Base-by-base conservation (phyloP, 1,140 invertebrate species). In the Nasonia vitripennis region DNA sequence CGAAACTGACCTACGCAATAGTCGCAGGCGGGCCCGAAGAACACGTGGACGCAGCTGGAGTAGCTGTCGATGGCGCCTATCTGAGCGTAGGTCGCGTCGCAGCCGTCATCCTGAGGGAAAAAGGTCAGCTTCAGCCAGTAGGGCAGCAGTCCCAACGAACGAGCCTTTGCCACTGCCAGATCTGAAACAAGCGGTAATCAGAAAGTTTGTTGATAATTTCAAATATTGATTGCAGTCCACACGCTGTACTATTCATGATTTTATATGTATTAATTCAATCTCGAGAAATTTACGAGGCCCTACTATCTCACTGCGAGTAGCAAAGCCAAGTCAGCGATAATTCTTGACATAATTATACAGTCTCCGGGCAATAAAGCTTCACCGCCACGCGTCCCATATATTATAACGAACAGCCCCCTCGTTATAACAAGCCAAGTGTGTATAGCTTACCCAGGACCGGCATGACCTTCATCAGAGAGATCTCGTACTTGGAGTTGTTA, bases 21-120 rank as follows among this genome's bases (percentile, higher is more conserved):
- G 89, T 97, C 96, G 88, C 96, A 97, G 1, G 95, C 94, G 2
- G 96, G 96, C 14, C 96, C 96, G 80, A 97, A 95, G 84, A 97
- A 95, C 2, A 97, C 94, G 87, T 97, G 95, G 0, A 96, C 95
- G 91, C 96, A 96, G 67, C 90, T 89, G 23, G 93, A 95, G 87
- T 95, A 95, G 10, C 95, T 95, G 87, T 96, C 95, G 86, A 96
- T 95, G 1, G 95, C 95, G 5, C 94, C 94, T 55, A 96, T 95
- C 41, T 95, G 95, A 0, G 95, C 95, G 88, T 95, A 94, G 2
- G 94, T 95, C 6, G 95, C 95, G 85, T 96, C 95, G 86, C 96
- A 97, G 41, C 94, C 93, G 88, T 96, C 96, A 89, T 97, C 95
- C 84, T 95, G 94, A 6, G 94, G 91, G 74, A 94, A 89, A 92